Conservation (phyloP, 2,888 invertebrate genomes). For the Eulithis prunata region DNA sequence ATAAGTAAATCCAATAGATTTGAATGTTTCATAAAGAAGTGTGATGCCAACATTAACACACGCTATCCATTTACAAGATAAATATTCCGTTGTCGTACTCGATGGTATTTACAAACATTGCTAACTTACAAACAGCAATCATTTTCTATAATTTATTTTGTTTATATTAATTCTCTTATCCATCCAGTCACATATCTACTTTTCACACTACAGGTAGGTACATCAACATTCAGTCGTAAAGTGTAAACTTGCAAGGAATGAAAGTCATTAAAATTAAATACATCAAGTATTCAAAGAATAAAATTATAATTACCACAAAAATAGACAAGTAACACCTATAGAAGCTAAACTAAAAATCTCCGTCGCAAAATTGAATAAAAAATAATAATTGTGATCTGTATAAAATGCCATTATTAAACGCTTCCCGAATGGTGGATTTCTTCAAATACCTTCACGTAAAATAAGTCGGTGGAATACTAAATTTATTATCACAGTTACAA, state of each 20-base stretch:
- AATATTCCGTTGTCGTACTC: slow-evolving; percentile 49
- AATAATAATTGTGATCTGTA: slow-evolving; percentile 76
- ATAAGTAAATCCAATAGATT: slow-evolving; percentile 48
- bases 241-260: slow-evolving; percentile 79
- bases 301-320: slow-evolving; percentile 67
- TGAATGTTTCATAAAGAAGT: slow-evolving; percentile 48
- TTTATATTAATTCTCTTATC: slow-evolving; percentile 35
- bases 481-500: slow-evolving; percentile 83
- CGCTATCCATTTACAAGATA: slow-evolving; percentile 42
- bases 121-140: slow-evolving; percentile 45
- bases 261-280: slow-evolving; percentile 78
- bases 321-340: slow-evolving; percentile 57
- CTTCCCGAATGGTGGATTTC: slow-evolving; percentile 75
- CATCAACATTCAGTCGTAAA: slow-evolving; percentile 74
- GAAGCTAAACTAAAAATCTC: slow-evolving; percentile 66
- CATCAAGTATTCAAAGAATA: slow-evolving; percentile 78
- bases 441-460: slow-evolving; percentile 72
- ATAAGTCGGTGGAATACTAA: slow-evolving; percentile 81
- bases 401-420: slow-evolving; percentile 60
- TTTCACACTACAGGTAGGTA: slow-evolving; percentile 64
- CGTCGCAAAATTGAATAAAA: slow-evolving; percentile 72
- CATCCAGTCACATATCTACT: slow-evolving; percentile 54
- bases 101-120: slow-evolving; percentile 58
- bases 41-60: slow-evolving; percentile 65
- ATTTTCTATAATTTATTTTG: slow-evolving; percentile 44